Percentiles rank a stretch among this genome's conserved stretches.
Evolutionary conservation across 2,888 invertebrate genomes (phyloP).

Genomic region (Tinea pellionella): DNA sequence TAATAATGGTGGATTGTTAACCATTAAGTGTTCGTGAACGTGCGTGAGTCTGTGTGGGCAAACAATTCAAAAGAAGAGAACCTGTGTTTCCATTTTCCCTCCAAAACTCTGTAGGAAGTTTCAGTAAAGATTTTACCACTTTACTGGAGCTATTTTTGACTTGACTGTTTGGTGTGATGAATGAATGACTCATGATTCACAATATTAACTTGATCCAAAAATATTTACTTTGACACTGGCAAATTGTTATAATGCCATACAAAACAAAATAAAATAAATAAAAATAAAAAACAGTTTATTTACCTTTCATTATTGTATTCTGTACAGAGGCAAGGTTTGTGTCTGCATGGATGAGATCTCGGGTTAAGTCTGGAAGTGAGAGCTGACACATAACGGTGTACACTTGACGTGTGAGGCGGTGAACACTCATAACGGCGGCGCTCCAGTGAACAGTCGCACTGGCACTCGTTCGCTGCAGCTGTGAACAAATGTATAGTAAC

Average conservation of each 20-base stretch:
- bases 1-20: too few relatives aligned
- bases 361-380: slow-evolving; percentile 54
- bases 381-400: slow-evolving; percentile 54
- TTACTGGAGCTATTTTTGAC: too few relatives aligned
- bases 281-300: background rate
- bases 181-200: too few relatives aligned
- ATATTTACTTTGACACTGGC: background rate
- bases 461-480: slow-evolving; percentile 38
- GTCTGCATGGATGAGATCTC: slow-evolving; percentile 46
- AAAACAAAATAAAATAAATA: background rate
- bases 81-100: too few relatives aligned
- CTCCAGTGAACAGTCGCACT: slow-evolving; percentile 56
- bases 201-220: too few relatives aligned
- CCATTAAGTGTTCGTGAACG: too few relatives aligned
- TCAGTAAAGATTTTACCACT: too few relatives aligned
- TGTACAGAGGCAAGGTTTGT: slow-evolving; percentile 73
- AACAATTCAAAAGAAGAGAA: too few relatives aligned
- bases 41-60: too few relatives aligned
- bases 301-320: background rate
- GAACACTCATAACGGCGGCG: slow-evolving; percentile 32
- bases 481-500: too few relatives aligned
- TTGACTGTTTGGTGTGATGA: too few relatives aligned
- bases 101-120: too few relatives aligned
- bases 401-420: slow-evolving; percentile 47
- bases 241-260: background rate